phyloP scores from a whole-genome alignment of 2,888 invertebrate genomes.

The Antheraea assamensis region DNA sequence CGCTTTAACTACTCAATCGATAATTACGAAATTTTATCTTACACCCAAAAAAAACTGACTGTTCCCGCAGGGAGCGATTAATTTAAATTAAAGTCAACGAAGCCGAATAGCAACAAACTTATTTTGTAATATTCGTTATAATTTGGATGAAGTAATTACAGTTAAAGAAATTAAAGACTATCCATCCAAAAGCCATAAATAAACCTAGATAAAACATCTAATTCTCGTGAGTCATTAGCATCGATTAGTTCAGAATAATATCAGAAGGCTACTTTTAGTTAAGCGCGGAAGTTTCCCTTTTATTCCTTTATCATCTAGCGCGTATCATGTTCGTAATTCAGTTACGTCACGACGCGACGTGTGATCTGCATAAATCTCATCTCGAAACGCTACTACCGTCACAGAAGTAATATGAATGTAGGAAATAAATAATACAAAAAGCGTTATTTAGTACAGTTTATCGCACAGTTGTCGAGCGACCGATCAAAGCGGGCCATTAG shows the following conservation, averaged over 20 bases:
- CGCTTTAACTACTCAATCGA: no score
- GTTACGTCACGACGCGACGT: not conserved
- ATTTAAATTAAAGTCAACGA: no score
- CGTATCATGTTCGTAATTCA: not conserved
- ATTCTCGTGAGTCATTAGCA: no score
- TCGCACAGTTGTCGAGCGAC: slow-evolving; percentile 35
- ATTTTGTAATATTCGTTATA: no score
- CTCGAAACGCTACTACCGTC: not conserved
- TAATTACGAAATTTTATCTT: no score
- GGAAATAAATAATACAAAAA: slow-evolving; percentile 13
- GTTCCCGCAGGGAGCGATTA: no score
- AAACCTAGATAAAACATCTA: no score
- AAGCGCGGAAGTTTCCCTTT: not conserved
- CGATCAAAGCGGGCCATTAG: slow-evolving; percentile 55
- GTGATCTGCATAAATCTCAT: not conserved
- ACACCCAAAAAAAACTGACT: no score
- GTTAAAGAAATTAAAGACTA: no score
- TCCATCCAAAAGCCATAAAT: no score
- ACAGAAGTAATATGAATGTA: not conserved
- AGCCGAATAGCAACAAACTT: no score
- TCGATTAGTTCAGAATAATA: not conserved
- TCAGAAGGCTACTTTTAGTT: not conserved
- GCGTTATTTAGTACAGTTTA: slow-evolving; percentile 24
- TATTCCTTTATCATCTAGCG: not conserved
- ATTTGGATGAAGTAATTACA: no score